phyloP scores from a whole-genome alignment of 2,888 invertebrate genomes.

The Cylindroiulus punctatus region DNA sequence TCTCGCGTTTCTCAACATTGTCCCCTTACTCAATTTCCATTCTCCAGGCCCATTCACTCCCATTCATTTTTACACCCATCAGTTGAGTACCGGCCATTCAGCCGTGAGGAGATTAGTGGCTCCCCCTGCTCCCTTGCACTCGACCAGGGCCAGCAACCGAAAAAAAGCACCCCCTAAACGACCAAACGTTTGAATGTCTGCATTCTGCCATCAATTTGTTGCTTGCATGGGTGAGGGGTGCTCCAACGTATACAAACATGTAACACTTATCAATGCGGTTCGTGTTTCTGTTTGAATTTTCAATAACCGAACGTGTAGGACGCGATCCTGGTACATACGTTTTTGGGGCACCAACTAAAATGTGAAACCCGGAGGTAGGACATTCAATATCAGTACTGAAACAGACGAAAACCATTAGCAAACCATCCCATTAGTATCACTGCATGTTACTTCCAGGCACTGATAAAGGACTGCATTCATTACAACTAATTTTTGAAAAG shows the following conservation, averaged over 20 bases:
- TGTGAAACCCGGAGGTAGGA: too few species aligned
- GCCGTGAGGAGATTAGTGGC: constrained; percentile 55
- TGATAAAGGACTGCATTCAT: too few species aligned
- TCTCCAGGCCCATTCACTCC: constrained; percentile 47
- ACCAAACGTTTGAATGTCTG: constrained; percentile 35
- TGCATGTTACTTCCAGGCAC: too few species aligned
- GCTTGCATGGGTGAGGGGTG: neutral
- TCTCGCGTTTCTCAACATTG: constrained; percentile 43
- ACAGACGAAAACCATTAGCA: too few species aligned
- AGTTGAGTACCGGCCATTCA: constrained; percentile 53
- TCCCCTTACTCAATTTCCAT: constrained; percentile 45
- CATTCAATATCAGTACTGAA: too few species aligned
- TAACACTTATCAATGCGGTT: constrained; percentile 51
- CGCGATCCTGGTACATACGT: neutral
- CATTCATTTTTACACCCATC: constrained; percentile 53
- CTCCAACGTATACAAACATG: constrained; percentile 48
- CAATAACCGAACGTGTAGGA: neutral
- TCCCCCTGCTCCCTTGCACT: constrained; percentile 51
- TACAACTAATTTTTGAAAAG: too few species aligned
- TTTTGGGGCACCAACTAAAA: too few species aligned
- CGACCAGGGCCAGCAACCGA: constrained; percentile 44
- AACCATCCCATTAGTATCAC: too few species aligned
- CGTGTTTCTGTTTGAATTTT: constrained; percentile 42
- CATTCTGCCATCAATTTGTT: constrained; percentile 3
- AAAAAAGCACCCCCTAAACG: constrained; percentile 5